These are phyloP conservation scores for Microcebus jonahi DNA, from an alignment of 2,113 vertebrate species.

Conservation along the genomic window DNA sequence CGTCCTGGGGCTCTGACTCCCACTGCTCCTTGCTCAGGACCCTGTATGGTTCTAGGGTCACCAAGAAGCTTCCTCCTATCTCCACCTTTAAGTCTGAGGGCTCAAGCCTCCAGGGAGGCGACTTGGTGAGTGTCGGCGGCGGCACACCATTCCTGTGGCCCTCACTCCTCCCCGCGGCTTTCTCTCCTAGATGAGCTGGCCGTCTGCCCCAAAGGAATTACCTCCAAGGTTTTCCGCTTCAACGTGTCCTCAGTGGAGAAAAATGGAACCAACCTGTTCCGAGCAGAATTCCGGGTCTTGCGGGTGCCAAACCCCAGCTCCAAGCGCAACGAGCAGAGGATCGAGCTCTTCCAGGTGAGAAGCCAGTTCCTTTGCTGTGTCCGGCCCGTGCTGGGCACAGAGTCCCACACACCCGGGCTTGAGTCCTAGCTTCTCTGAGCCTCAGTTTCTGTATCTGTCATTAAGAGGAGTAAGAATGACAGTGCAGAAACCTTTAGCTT, in stretches of 20 bases:
- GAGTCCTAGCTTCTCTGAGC: neutral
- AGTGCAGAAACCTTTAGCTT: neutral
- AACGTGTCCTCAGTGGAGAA: slow-evolving; percentile 97
- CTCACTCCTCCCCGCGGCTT: neutral
- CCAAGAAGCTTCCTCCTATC: neutral
- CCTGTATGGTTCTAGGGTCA: neutral
- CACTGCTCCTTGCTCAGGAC: neutral
- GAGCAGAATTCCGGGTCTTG: slow-evolving; percentile 96
- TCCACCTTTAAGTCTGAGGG: neutral
- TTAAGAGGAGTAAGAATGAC: neutral
- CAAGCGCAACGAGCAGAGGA: slow-evolving; percentile 95
- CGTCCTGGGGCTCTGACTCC: neutral
- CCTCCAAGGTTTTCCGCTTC: slow-evolving; percentile 96
- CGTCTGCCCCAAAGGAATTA: slow-evolving; percentile 94
- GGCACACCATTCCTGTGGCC: neutral
- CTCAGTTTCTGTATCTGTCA: neutral
- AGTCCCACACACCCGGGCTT: neutral
- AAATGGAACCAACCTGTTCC: slow-evolving; percentile 96
- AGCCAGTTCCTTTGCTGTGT: neutral
- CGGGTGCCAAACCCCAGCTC: slow-evolving; percentile 92
- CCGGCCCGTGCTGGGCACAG: rapidly evolving
- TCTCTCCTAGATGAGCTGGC: slow-evolving; percentile 91
- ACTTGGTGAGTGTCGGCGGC: neutral
- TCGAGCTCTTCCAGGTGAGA: slow-evolving; percentile 97
- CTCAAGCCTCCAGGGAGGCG: neutral